Evolutionary conservation across 2,113 vertebrate species (phyloP).

Genomic region (Odontophorus gujanensis): DNA sequence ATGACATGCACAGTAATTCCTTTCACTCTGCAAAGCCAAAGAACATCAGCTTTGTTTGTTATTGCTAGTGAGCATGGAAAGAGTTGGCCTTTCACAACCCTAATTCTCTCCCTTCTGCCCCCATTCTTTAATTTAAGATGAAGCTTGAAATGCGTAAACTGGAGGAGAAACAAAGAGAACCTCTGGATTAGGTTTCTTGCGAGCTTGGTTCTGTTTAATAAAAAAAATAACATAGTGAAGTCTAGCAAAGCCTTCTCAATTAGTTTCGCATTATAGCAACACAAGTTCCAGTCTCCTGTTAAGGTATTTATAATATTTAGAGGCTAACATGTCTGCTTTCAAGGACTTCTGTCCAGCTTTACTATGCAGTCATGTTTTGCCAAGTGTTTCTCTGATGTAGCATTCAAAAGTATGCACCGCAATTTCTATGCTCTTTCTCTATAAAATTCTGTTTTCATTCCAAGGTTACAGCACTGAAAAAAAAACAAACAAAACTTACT

Average conservation of each 20-base stretch:
- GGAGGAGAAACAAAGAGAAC: slow-evolving; percentile 1
- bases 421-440: neutral
- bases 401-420: rapidly evolving
- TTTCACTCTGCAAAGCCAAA: neutral
- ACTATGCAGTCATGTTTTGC: neutral
- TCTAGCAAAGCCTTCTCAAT: neutral
- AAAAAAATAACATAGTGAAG: neutral
- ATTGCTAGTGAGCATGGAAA: neutral
- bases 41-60: neutral
- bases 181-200: neutral
- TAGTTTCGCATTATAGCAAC: neutral
- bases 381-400: neutral
- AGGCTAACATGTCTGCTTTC: neutral
- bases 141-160: neutral
- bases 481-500: neutral
- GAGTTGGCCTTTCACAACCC: neutral
- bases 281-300: neutral
- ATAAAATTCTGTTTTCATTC: neutral
- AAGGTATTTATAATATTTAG: neutral
- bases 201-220: neutral
- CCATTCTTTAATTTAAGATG: slow-evolving; percentile 30
- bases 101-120: neutral
- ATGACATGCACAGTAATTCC: neutral
- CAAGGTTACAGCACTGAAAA: neutral
- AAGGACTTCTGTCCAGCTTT: neutral